A percentile compares a stretch with the other conserved stretches of the same genome.
Evolutionary conservation across 2,888 invertebrate species (phyloP).

Genomic region (Drepanosiphum platanoidis): DNA sequence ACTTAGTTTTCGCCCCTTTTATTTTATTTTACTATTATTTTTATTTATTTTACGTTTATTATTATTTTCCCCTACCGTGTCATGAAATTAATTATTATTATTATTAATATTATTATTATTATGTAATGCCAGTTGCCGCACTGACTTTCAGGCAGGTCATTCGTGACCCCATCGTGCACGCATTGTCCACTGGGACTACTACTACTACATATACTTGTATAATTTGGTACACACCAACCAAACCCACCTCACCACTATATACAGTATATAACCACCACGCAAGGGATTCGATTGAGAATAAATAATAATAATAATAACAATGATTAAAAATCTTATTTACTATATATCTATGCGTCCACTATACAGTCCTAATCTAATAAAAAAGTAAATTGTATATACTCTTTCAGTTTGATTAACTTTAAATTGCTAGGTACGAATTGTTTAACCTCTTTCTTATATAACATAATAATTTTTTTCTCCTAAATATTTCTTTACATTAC

Average conservation of each 20-base stretch:
- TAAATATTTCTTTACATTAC: background rate
- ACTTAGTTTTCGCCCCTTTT: conserved; percentile 37
- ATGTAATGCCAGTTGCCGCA: conserved; percentile 22
- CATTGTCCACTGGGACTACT: conserved; percentile 43
- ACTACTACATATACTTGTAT: background rate
- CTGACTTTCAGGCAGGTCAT: conserved; percentile 31
- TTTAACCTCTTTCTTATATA: background rate
- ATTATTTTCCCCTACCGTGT: conserved; percentile 2
- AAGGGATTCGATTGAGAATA: conserved; percentile 7
- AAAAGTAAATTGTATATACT: background rate
- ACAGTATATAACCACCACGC: background rate
- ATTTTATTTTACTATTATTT: conserved; percentile 39
- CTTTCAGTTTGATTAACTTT: conserved; percentile 4
- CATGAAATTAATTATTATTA: conserved; percentile 31
- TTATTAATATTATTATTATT: conserved; percentile 34
- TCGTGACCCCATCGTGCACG: conserved; percentile 45
- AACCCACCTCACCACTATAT: background rate
- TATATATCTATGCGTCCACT: background rate
- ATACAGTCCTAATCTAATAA: background rate
- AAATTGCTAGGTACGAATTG: background rate
- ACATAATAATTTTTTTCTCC: background rate
- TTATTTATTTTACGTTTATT: conserved; percentile 7
- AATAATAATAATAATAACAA: conserved; percentile 18
- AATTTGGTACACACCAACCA: background rate
- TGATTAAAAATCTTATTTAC: conserved; percentile 11